phyloP scores from a whole-genome alignment of 2,888 invertebrate species.

The Ditula angustiorana region DNA sequence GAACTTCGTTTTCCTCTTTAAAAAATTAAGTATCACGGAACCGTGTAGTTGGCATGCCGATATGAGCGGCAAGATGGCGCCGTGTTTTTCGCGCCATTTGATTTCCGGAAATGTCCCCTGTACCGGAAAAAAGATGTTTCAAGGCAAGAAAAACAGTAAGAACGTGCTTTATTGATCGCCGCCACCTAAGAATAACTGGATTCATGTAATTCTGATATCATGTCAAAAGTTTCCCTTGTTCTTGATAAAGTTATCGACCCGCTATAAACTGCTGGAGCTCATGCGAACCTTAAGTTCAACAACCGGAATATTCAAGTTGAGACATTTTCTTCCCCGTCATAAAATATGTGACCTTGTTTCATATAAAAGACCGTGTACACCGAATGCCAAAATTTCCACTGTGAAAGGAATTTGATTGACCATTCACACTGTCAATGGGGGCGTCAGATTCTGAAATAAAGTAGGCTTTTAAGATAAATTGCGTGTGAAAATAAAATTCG shows the following conservation, averaged over 20 bases:
- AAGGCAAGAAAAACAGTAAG: neutral
- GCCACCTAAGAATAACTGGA: slow-evolving; percentile 15
- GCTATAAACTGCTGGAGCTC: slow-evolving; percentile 51
- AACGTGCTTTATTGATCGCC: neutral
- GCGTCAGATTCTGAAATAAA: slow-evolving; percentile 39
- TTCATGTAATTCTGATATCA: slow-evolving; percentile 32
- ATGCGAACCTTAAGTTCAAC: slow-evolving; percentile 57
- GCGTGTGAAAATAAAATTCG: slow-evolving; percentile 38
- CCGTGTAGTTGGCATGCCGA: no score
- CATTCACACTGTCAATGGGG: slow-evolving; percentile 47
- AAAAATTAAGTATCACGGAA: no score
- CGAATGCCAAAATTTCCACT: slow-evolving; percentile 56
- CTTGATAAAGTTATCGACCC: slow-evolving; percentile 46
- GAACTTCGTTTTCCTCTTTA: no score
- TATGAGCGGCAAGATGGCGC: no score
- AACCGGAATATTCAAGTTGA: slow-evolving; percentile 58
- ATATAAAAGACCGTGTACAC: slow-evolving; percentile 50
- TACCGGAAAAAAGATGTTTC: neutral
- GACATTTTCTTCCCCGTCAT: slow-evolving; percentile 58
- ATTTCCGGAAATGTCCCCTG: no score
- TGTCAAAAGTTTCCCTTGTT: slow-evolving; percentile 39
- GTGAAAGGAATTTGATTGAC: slow-evolving; percentile 56
- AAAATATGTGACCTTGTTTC: slow-evolving; percentile 66
- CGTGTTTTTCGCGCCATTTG: no score
- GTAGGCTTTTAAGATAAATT: slow-evolving; percentile 40